Conservation (phyloP, 2,888 invertebrate species). For the Toxonevra muliebris region DNA sequence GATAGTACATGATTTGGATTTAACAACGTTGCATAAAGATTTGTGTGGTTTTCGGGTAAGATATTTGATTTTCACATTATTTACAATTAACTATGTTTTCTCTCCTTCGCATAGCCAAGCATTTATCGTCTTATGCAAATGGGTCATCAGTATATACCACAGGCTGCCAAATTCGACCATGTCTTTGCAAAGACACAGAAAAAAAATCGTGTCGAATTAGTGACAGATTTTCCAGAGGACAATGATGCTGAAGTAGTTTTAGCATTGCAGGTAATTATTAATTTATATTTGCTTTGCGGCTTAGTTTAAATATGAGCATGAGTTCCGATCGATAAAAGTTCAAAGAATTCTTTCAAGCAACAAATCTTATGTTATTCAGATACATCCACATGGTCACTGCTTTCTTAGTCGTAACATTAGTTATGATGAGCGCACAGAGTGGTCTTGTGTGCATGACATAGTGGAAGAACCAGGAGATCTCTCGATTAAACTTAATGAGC, state of each 20-base stretch:
- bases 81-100: not conserved
- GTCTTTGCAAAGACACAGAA: constrained; percentile 78
- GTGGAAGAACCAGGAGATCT: constrained; percentile 70
- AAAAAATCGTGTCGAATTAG: constrained; percentile 87
- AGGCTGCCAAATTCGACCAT: constrained; percentile 82
- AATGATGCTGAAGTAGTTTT: constrained; percentile 92
- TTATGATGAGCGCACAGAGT: constrained; percentile 87
- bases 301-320: not conserved
- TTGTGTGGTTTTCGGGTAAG: constrained; percentile 84
- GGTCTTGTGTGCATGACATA: constrained; percentile 94
- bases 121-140: constrained; percentile 89
- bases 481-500: constrained; percentile 26
- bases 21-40: constrained; percentile 81
- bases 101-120: constrained; percentile 75
- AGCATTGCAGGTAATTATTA: constrained; percentile 75
- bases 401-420: constrained; percentile 88
- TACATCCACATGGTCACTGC: constrained; percentile 74
- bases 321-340: not conserved
- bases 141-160: constrained; percentile 82
- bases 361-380: constrained; percentile 40
- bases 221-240: constrained; percentile 86
- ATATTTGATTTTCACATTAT: constrained; percentile 21
- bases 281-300: not conserved
- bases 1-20: constrained; percentile 87
- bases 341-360: not conserved